Evolutionary conservation across 1,140 invertebrate species (phyloP).

Genomic region (Drosophila hydei): DNA sequence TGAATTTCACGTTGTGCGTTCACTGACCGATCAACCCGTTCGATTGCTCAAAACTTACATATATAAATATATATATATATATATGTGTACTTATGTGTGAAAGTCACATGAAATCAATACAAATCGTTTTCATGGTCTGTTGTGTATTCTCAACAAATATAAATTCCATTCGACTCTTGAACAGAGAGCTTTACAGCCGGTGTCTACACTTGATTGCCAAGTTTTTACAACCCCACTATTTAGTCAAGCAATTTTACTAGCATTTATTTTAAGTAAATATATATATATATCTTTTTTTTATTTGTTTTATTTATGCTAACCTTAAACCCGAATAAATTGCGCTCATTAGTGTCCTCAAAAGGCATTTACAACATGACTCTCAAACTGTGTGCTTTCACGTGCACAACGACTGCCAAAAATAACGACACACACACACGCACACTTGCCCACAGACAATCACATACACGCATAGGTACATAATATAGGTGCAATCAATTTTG

Average conservation of each 20-base stretch:
- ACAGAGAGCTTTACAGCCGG: not conserved
- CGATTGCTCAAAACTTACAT: slow-evolving; percentile 22
- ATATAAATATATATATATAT: not conserved
- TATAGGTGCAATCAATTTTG: slow-evolving; percentile 52
- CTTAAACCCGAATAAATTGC: not conserved
- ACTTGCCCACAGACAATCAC: slow-evolving; percentile 1
- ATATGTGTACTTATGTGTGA: slow-evolving; percentile 1
- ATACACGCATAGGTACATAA: slow-evolving; percentile 1
- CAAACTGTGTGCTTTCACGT: slow-evolving; percentile 67
- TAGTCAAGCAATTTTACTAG: no score
- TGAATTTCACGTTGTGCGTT: slow-evolving; percentile 64
- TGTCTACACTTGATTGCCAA: no score
- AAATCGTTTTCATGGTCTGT: not conserved
- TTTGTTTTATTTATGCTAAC: not conserved
- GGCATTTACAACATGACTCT: slow-evolving; percentile 25
- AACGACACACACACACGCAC: slow-evolving; percentile 31
- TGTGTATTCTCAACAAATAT: no score
- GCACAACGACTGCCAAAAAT: slow-evolving; percentile 69
- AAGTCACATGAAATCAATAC: not conserved
- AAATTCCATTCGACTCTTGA: no score
- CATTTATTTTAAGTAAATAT: not conserved
- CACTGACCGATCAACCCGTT: slow-evolving; percentile 60
- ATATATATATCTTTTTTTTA: not conserved
- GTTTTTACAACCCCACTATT: no score
- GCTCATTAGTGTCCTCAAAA: slow-evolving; percentile 14